These are phyloP conservation scores for Elegia similella DNA, from an alignment of 2,888 invertebrate genomes.

Conservation along the genomic window DNA sequence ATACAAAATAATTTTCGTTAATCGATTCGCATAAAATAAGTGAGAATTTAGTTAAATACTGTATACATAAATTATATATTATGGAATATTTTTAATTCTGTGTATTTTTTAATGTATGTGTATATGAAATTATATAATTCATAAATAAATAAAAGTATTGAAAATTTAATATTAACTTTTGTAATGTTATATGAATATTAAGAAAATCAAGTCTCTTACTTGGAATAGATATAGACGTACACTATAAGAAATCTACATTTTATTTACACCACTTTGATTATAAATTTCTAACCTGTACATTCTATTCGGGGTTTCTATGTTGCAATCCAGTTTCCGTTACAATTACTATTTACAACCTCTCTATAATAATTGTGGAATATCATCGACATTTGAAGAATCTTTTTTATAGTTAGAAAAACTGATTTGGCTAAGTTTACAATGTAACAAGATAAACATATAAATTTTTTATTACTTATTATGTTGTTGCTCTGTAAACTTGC, in stretches of 20 bases:
- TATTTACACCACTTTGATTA: constrained; percentile 35
- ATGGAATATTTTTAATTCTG: too few species aligned
- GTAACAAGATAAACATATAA: too few species aligned
- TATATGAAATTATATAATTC: background rate
- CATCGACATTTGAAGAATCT: background rate
- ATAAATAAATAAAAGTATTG: background rate
- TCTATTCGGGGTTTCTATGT: constrained; percentile 27
- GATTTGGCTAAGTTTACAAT: too few species aligned
- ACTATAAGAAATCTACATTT: constrained; percentile 32
- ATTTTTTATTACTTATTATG: too few species aligned
- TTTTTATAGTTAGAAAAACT: background rate
- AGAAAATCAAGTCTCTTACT: constrained; percentile 9
- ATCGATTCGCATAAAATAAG: too few species aligned
- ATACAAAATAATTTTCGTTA: too few species aligned
- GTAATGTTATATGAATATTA: too few species aligned
- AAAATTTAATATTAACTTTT: background rate
- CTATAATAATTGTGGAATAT: background rate
- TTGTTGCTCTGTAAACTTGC: too few species aligned
- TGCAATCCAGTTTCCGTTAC: constrained; percentile 24
- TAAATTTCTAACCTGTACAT: constrained; percentile 33
- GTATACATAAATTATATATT: too few species aligned
- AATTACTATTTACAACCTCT: constrained; percentile 16
- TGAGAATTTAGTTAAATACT: too few species aligned
- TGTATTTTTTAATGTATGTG: too few species aligned
- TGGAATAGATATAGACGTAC: constrained; percentile 15